phyloP scores from a whole-genome alignment of 2,888 invertebrate genomes.

The Urechis unicinctus region DNA sequence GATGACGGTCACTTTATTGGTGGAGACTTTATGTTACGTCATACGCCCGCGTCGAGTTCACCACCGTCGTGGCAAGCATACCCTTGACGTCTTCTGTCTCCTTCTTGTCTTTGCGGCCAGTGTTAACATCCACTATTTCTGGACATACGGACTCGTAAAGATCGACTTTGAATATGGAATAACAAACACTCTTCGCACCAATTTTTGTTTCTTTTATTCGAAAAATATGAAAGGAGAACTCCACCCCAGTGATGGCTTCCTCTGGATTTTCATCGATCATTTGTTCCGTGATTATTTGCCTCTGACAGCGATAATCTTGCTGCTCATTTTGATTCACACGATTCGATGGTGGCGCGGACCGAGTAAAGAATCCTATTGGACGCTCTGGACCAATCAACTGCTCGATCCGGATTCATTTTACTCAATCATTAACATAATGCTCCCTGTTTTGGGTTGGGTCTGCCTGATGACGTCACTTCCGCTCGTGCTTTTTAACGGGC shows the following conservation, averaged over 20 bases:
- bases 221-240: not conserved
- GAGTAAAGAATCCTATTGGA: too few species aligned
- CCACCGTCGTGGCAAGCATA: not conserved
- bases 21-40: not conserved
- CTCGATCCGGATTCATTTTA: too few species aligned
- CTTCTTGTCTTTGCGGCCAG: not conserved
- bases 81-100: not conserved
- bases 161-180: not conserved
- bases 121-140: not conserved
- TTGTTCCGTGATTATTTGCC: not conserved
- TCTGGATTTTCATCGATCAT: not conserved
- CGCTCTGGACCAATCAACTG: too few species aligned
- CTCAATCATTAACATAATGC: too few species aligned
- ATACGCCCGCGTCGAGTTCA: not conserved
- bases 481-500: not conserved
- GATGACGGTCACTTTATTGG: not conserved
- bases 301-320: not conserved
- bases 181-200: not conserved
- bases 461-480: not conserved
- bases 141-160: not conserved
- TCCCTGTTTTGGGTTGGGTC: not conserved
- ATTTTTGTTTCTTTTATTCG: not conserved
- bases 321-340: not conserved
- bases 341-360: too few species aligned
- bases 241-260: not conserved